Evolutionary conservation across 2,888 invertebrate genomes (phyloP), one percentile per base, ranked within the genome.

Genomic region (Coelopa pilipes): DNA sequence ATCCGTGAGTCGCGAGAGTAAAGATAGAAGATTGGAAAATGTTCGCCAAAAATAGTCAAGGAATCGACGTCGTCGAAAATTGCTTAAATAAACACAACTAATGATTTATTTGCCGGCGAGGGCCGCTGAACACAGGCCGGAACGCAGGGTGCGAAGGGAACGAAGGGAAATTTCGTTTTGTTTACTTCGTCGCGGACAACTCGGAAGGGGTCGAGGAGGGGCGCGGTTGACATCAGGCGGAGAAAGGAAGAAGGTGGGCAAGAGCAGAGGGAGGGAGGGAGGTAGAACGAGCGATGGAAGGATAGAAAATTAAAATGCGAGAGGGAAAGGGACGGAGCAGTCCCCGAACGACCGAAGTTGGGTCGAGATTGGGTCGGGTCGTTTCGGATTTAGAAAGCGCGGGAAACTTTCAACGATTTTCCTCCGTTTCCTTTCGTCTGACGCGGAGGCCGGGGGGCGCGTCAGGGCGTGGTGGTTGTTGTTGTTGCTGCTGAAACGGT

Each of bases 21-120:
- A 34, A 34, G 7, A 34, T 34, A 66, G 66, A 49, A 49, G 13
- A 21, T 49, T 66, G 49, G 10, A 19, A 50, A 66, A 66, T 62
- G 21, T 19, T 62, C 60, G 21, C 34, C 34, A 34, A 34, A 34
- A 34, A 34, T 34, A 19, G 21, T 66, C 24, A n/a, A 19, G 60
- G 21, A 46, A 70, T 60, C 49, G 60, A n/a, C 49, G 59, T 15
- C 12, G 69, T 7, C 53, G 10, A 53, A 60, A 70, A 70, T 47
- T 70, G 10, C 70, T 59, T 24, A 49, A 69, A 49, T 60, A 70
- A 70, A 70, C 70, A 47, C n/a, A 60, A 47, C 47, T 59, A 70
- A 70, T 70, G 70, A 70, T 70, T 70, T 70, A 60, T 70, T 70
- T 49, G 21, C 70, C 49, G 59, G 60, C 34, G 34, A 34, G 34